Base-by-base conservation (phyloP, 1,140 invertebrate species). In the Drosophila novamexicana region DNA sequence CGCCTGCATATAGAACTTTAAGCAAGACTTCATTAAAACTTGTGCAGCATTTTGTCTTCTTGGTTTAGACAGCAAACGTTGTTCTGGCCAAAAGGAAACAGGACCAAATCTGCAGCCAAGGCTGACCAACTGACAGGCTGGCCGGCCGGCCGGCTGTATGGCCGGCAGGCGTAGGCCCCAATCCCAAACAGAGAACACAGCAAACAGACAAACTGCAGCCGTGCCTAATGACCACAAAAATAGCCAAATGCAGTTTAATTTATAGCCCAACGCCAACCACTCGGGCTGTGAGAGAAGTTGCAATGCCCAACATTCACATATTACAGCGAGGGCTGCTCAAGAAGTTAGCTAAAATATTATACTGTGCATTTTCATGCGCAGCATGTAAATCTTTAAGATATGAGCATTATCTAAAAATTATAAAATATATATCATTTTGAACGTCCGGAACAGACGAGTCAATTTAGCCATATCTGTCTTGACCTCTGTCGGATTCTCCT, bases 211-310 rank as follows among this genome's bases (percentile, higher is more conserved):
- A 78, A 68, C 77, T 84, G 82, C 74, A 85, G 77, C 72, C 62
- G 39, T 63, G 78, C 81, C 81, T 84, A 84, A 84, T 84, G 81
- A 84, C 81, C 62, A 84, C 81, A 85, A 84, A 84, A 81, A 85
- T 84, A 84, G 81, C 74, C 77, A 81, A 81, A 81, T 80, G 79
- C 81, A 81, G 74, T 47, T 84, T 84, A 81, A 84, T 84, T 84
- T 84, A 84, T 85, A 71, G 61, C 65, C 77, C 81, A 52, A 85
- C 77, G 65, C 74, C 67, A 62, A 70, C 67, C 58, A 75, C 42
- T 54, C 16, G 39, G 37, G 63, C 36, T 79, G 29, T 52, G 52
- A 40, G 64, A 16, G 49, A 37, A 29, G 49, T n/a, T 45, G 16
- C 67, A 36, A 66, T 45, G 57, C 22, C 22, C 50, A 50, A 53